phyloP scores from a whole-genome alignment of 1,140 invertebrate species.

The Pseudomyrmex sp. region DNA sequence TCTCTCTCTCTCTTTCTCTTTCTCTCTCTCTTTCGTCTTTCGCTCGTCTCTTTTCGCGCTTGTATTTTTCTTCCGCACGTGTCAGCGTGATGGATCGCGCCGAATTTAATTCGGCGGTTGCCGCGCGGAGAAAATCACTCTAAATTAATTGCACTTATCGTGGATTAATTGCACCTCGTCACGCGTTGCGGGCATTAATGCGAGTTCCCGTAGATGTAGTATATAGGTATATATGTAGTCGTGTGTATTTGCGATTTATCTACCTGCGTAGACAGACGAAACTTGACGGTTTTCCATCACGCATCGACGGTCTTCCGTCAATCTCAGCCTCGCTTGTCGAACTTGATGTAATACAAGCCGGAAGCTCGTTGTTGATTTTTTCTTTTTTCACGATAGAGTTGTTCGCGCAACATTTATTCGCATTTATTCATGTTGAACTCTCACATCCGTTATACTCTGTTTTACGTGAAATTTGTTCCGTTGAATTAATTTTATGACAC shows the following conservation, averaged over 20 bases:
- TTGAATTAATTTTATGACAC: not conserved
- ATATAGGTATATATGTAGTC: not conserved
- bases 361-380: not conserved
- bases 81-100: slow-evolving; percentile 36
- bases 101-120: slow-evolving; percentile 19
- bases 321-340: slow-evolving; percentile 43
- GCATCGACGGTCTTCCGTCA: slow-evolving; percentile 20
- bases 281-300: slow-evolving; percentile 47
- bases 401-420: not conserved
- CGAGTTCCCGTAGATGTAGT: not conserved
- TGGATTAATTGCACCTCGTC: slow-evolving; percentile 53
- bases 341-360: slow-evolving; percentile 26
- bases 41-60: not conserved
- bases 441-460: slow-evolving; percentile 4
- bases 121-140: slow-evolving; percentile 37
- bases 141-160: slow-evolving; percentile 58
- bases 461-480: not conserved
- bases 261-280: slow-evolving; percentile 25
- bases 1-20: not conserved
- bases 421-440: too few species aligned
- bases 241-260: slow-evolving; percentile 47
- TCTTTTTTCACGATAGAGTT: slow-evolving; percentile 6
- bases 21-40: not conserved
- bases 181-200: slow-evolving; percentile 47
- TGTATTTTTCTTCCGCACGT: not conserved